Evolutionary conservation across 2,113 vertebrate genomes (phyloP).

Genomic region (Motacilla alba): DNA sequence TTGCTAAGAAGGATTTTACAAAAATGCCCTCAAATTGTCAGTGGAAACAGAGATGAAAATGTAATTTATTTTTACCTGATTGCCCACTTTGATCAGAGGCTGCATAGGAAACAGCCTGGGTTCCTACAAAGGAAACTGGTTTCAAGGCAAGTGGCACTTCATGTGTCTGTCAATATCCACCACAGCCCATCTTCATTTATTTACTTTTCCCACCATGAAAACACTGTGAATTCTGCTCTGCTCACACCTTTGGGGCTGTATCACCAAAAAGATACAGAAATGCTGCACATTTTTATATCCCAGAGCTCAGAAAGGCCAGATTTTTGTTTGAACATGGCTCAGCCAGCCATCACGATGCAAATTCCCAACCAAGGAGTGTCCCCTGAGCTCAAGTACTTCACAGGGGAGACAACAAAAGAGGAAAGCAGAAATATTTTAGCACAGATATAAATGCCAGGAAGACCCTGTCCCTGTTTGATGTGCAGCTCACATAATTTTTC

Average conservation of each 20-base stretch:
- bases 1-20: background rate
- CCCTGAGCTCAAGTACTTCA: background rate
- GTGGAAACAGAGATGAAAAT: background rate
- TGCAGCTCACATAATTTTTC: background rate
- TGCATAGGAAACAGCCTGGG: background rate
- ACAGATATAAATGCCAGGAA: background rate
- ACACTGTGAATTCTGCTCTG: background rate
- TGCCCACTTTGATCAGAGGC: background rate
- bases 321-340: background rate
- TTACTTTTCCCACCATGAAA: background rate
- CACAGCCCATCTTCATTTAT: background rate
- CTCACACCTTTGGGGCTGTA: background rate
- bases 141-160: fast-evolving
- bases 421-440: background rate
- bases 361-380: background rate
- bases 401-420: background rate
- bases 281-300: background rate
- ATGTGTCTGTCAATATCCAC: background rate
- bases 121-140: background rate
- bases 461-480: background rate
- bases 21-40: background rate
- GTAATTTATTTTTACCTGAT: background rate
- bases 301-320: background rate
- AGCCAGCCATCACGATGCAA: background rate
- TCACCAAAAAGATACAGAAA: background rate